Evolutionary conservation across 1,140 invertebrate genomes (phyloP).

Genomic region (Drosophila suzukii): DNA sequence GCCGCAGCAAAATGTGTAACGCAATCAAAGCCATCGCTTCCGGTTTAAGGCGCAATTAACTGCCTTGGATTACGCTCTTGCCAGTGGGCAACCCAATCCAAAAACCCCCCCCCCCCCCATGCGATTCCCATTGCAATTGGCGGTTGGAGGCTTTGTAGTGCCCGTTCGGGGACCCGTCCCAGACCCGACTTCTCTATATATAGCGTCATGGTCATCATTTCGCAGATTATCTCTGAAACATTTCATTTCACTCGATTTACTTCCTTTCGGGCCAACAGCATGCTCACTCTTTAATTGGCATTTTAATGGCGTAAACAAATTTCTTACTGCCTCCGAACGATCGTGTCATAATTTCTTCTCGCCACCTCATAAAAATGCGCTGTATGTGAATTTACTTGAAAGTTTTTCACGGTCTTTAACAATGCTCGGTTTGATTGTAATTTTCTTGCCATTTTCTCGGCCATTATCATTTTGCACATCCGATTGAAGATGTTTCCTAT

Average conservation of each 20-base stretch:
- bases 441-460: slow-evolving; percentile 23
- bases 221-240: slow-evolving; percentile 69
- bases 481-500: slow-evolving; percentile 21
- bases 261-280: slow-evolving; percentile 34
- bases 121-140: slow-evolving; percentile 2
- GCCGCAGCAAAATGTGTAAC: slow-evolving; percentile 75
- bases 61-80: slow-evolving; percentile 75
- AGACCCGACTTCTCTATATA: slow-evolving; percentile 43
- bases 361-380: slow-evolving; percentile 10
- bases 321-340: slow-evolving; percentile 46
- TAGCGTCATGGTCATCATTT: slow-evolving; percentile 75
- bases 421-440: slow-evolving; percentile 31
- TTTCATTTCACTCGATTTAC: slow-evolving; percentile 51
- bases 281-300: slow-evolving; percentile 61
- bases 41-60: slow-evolving; percentile 83
- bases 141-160: slow-evolving; percentile 4
- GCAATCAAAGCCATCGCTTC: slow-evolving; percentile 83
- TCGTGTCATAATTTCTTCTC: slow-evolving; percentile 72
- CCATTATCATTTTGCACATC: slow-evolving; percentile 25
- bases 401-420: slow-evolving; percentile 42
- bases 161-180: slow-evolving; percentile 8
- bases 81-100: slow-evolving; percentile 32
- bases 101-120: too few relatives aligned
- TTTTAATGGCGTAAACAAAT: slow-evolving; percentile 72
- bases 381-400: slow-evolving; percentile 40